Evolutionary conservation across 2,888 invertebrate species (phyloP).

Genomic region (Nemotelus pantherinus): DNA sequence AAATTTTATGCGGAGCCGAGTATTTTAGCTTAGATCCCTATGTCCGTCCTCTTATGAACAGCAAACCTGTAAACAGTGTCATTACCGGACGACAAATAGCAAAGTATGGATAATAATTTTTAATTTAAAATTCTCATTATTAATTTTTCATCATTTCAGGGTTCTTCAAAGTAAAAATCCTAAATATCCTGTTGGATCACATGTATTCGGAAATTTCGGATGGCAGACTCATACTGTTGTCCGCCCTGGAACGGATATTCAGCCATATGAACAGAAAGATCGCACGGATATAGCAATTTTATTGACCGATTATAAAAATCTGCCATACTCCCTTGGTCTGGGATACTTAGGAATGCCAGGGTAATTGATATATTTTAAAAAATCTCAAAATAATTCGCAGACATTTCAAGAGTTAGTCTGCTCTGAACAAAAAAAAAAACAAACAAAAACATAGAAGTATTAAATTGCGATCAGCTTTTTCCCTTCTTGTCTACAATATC

Average conservation of each 20-base stretch:
- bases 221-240: constrained; percentile 60
- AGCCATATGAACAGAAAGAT: constrained; percentile 50
- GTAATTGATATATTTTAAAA: constrained; percentile 62
- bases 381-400: too few species aligned
- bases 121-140: background rate
- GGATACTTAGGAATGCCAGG: constrained; percentile 79
- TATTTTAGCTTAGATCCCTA: constrained; percentile 80
- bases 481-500: too few species aligned
- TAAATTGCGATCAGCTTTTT: too few species aligned
- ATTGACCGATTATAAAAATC: constrained; percentile 69
- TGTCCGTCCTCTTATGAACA: constrained; percentile 70
- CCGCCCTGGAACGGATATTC: constrained; percentile 57
- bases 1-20: constrained; percentile 74
- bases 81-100: constrained; percentile 79
- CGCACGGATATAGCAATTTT: constrained; percentile 58
- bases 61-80: constrained; percentile 69
- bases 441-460: too few species aligned
- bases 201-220: constrained; percentile 73
- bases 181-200: constrained; percentile 72
- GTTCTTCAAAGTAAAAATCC: constrained; percentile 74
- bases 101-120: constrained; percentile 64
- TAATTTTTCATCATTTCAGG: constrained; percentile 62
- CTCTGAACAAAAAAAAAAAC: too few species aligned
- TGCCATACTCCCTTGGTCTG: constrained; percentile 72
- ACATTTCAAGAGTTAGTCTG: too few species aligned